A percentile compares a stretch with the other conserved stretches of the same genome.
Evolutionary conservation across 2,888 invertebrate species (phyloP).

Genomic region (Sabatieria punctata): DNA sequence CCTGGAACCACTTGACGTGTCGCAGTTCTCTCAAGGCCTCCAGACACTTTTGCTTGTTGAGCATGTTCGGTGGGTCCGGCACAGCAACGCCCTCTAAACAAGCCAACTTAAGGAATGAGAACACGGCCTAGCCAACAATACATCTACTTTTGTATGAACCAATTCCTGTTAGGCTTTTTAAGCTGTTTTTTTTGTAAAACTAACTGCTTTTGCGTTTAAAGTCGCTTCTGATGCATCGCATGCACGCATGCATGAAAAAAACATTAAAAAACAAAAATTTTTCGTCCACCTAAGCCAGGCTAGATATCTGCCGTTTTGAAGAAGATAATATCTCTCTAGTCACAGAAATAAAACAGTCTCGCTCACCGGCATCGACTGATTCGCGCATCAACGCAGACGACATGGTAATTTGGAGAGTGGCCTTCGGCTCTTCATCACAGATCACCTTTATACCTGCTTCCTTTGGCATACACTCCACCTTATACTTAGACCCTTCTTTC

Average conservation of each 20-base stretch:
- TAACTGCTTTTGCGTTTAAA: too few relatives aligned
- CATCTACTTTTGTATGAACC: neutral
- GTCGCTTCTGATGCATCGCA: too few relatives aligned
- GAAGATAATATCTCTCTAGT: too few relatives aligned
- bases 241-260: too few relatives aligned
- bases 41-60: constrained; percentile 98
- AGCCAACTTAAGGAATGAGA: too few relatives aligned
- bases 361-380: neutral
- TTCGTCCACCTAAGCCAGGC: too few relatives aligned
- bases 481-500: too few relatives aligned
- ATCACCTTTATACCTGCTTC: constrained; percentile 67
- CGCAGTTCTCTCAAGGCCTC: constrained; percentile 98
- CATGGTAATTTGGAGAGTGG: constrained; percentile 66
- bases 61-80: constrained; percentile 59
- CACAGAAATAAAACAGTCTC: too few relatives aligned
- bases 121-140: neutral
- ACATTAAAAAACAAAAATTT: too few relatives aligned
- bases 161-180: neutral
- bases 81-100: too few relatives aligned
- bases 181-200: neutral
- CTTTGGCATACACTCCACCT: constrained; percentile 61
- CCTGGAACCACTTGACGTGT: constrained; percentile 99
- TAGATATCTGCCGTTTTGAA: too few relatives aligned
- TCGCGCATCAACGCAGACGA: constrained; percentile 86
- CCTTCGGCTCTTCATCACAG: constrained; percentile 46